Percentiles rank a stretch among this genome's conserved stretches.
Conservation (phyloP, 2,113 vertebrate species). For the Xiphophorus maculatus region DNA sequence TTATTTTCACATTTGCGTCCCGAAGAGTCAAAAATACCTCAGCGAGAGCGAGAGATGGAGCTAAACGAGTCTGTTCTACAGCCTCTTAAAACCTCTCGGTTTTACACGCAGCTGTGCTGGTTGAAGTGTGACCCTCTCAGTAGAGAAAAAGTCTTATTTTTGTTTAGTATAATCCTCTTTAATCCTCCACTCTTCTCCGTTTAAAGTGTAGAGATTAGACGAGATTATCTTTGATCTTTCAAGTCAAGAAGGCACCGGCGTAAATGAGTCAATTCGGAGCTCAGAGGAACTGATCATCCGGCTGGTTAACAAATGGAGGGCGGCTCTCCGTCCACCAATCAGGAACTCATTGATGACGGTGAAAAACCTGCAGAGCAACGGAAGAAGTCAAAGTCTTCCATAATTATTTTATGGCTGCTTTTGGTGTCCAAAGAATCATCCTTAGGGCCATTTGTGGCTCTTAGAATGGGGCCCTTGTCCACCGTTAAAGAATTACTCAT, state of each 20-base stretch:
- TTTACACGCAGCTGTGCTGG: neutral
- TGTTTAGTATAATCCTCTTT: neutral
- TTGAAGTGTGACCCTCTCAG: neutral
- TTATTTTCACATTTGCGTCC: neutral
- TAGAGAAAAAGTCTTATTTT: neutral
- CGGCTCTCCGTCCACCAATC: neutral
- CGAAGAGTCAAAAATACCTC: neutral
- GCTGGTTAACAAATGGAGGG: conserved; percentile 26
- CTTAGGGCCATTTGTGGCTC: too few relatives aligned
- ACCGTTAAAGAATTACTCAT: too few relatives aligned
- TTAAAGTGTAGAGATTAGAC: neutral
- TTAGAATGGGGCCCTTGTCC: too few relatives aligned
- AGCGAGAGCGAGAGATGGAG: neutral
- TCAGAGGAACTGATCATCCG: conserved; percentile 16
- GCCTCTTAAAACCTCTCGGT: neutral
- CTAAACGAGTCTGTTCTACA: neutral
- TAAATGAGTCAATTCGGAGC: neutral
- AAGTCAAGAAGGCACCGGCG: conserved; percentile 2
- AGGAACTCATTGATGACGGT: neutral
- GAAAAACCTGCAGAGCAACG: neutral
- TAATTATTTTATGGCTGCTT: too few relatives aligned
- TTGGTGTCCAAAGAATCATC: too few relatives aligned
- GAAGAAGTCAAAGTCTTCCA: conserved; percentile 15
- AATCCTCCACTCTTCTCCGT: neutral
- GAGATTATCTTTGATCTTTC: conserved; percentile 23